Evolutionary conservation across 2,888 invertebrate genomes (phyloP).

Genomic region (Steinernema carpocapsae): DNA sequence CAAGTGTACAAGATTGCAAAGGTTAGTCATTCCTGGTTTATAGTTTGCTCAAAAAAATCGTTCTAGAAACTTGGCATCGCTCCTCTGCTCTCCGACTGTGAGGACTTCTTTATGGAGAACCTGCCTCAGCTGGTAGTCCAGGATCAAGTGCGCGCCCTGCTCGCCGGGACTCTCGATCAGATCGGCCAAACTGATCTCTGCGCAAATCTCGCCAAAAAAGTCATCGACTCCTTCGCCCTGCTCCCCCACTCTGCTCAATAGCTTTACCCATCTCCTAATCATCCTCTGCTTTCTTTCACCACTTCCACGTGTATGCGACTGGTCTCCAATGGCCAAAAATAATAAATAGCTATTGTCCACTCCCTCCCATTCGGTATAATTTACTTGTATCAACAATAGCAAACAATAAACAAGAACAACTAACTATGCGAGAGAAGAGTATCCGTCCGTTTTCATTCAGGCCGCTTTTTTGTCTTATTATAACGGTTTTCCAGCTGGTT

Average conservation of each 20-base stretch:
- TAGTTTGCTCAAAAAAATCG: neutral
- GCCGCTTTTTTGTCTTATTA: neutral
- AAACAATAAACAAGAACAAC: neutral
- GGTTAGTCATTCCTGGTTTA: neutral
- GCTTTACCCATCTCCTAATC: neutral
- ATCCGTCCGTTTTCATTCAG: neutral
- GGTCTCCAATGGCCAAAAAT: neutral
- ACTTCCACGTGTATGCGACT: too few relatives aligned
- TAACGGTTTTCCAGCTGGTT: neutral
- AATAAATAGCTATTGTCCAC: neutral
- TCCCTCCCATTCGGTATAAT: neutral
- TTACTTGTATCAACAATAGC: neutral
- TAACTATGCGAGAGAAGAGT: conserved; percentile 23
- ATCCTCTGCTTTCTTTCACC: neutral
- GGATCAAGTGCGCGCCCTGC: neutral
- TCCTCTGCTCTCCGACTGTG: conserved; percentile 17
- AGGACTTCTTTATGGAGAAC: neutral
- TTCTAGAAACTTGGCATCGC: neutral
- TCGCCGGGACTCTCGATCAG: conserved; percentile 15
- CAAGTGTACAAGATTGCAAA: conserved; percentile 18
- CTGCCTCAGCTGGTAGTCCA: neutral
- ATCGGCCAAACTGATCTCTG: conserved; percentile 26
- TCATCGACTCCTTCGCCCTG: neutral
- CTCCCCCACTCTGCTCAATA: neutral
- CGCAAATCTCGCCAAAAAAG: conserved; percentile 26